Evolutionary conservation across 2,797 vertebrate genomes (phyloP).

Genomic region (Aplochiton taeniatus): DNA sequence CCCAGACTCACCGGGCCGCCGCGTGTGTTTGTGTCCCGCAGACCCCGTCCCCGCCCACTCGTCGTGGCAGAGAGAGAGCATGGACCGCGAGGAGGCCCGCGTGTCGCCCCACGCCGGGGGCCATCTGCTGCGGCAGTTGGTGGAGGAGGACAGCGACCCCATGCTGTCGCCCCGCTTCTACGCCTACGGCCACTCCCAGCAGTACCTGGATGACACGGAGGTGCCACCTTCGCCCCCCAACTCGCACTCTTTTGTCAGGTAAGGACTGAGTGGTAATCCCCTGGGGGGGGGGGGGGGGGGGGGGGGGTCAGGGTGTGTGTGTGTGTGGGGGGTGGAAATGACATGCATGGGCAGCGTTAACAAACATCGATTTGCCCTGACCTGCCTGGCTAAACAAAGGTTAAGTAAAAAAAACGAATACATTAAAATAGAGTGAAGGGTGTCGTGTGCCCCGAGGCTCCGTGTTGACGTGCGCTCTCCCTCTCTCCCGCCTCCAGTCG

Average conservation of each 20-base stretch:
- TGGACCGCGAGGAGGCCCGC: conserved; percentile 86
- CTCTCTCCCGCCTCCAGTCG: conserved; percentile 67
- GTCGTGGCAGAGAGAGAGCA: conserved; percentile 83
- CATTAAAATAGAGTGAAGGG: too few species aligned
- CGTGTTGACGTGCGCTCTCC: background rate
- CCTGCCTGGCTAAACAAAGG: too few species aligned
- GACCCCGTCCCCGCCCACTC: conserved; percentile 87
- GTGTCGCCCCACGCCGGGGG: conserved; percentile 90
- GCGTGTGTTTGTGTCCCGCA: conserved; percentile 56
- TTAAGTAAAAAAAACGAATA: too few species aligned
- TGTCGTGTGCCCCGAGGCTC: too few species aligned
- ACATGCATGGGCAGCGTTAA: too few species aligned
- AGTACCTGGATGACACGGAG: conserved; percentile 95
- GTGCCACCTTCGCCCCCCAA: conserved; percentile 97
- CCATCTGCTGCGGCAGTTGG: conserved; percentile 87
- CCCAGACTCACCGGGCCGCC: background rate
- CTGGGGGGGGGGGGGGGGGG: background rate
- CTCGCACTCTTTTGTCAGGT: conserved; percentile 95
- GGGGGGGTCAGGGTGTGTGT: background rate
- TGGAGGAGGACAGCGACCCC: conserved; percentile 92
- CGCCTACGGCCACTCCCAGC: conserved; percentile 88
- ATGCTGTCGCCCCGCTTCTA: conserved; percentile 96
- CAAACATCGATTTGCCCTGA: too few species aligned
- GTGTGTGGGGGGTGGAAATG: background rate
- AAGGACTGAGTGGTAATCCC: conserved; percentile 26